These are phyloP conservation scores for Hycleus phaleratus DNA, from an alignment of 1,140 invertebrate genomes.

Conservation along the genomic window DNA sequence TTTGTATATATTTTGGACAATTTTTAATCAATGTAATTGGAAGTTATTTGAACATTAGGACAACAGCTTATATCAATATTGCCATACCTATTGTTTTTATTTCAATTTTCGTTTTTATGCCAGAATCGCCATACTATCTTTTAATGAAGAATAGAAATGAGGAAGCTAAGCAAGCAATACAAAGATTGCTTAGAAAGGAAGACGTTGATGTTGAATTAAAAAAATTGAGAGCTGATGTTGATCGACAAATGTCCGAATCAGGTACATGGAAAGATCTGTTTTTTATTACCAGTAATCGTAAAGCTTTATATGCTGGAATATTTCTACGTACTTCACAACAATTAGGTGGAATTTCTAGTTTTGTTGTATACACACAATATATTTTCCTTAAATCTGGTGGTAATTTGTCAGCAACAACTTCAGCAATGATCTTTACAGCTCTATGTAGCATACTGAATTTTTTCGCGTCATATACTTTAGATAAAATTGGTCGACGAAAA, in stretches of 20 bases:
- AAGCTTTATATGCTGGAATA: conserved; percentile 24
- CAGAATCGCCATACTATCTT: conserved; percentile 34
- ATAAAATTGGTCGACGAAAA: conserved; percentile 56
- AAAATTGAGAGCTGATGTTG: conserved; percentile 26
- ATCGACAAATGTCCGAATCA: conserved; percentile 24
- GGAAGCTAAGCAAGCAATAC: conserved; percentile 25
- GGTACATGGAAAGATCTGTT: conserved; percentile 33
- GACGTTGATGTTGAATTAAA: conserved; percentile 27
- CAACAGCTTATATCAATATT: conserved; percentile 35
- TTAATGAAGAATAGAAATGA: conserved; percentile 26
- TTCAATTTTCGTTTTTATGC: conserved; percentile 34
- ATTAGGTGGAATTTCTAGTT: conserved; percentile 52
- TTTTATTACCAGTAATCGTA: conserved; percentile 29
- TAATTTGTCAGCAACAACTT: conserved; percentile 55
- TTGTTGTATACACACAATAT: conserved; percentile 55
- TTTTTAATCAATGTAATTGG: conserved; percentile 7
- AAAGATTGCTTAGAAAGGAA: conserved; percentile 43
- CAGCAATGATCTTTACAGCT: conserved; percentile 46
- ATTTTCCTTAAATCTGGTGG: conserved; percentile 46
- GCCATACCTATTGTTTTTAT: conserved; percentile 43
- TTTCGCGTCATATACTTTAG: conserved; percentile 55
- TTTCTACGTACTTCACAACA: conserved; percentile 28
- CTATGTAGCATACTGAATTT: conserved; percentile 57
- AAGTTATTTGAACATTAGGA: conserved; percentile 13
- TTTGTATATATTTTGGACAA: conserved; percentile 42